These are phyloP conservation scores for Aleiodes leptofemur DNA, from an alignment of 2,888 invertebrate genomes.

Conservation along the genomic window DNA sequence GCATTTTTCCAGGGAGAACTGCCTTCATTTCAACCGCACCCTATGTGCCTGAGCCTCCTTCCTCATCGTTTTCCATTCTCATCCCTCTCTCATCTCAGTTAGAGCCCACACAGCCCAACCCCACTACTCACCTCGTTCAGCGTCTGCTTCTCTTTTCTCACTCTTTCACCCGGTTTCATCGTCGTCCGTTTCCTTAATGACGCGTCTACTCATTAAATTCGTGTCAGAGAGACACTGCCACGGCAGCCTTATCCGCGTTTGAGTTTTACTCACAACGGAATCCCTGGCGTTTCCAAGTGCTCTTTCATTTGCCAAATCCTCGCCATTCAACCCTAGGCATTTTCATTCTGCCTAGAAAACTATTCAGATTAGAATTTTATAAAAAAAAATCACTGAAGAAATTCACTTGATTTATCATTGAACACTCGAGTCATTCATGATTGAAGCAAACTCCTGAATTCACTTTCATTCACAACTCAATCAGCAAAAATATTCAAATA, in stretches of 20 bases:
- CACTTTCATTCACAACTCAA: no score
- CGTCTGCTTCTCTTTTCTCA: constrained; percentile 42
- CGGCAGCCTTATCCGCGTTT: constrained; percentile 40
- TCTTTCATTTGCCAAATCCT: constrained; percentile 22
- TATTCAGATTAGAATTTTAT: neutral
- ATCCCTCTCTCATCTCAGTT: constrained; percentile 53
- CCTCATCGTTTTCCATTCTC: constrained; percentile 55
- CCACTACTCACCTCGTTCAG: constrained; percentile 37
- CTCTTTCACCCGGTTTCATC: constrained; percentile 49
- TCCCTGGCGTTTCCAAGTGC: constrained; percentile 36
- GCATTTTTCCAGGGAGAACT: constrained; percentile 73
- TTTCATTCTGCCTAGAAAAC: constrained; percentile 45
- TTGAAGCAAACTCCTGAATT: no score
- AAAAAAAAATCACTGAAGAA: neutral
- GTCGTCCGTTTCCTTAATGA: constrained; percentile 66
- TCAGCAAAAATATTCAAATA: no score
- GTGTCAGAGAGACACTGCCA: constrained; percentile 54
- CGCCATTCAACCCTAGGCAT: constrained; percentile 30
- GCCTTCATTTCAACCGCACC: constrained; percentile 65
- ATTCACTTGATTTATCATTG: neutral
- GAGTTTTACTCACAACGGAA: constrained; percentile 49
- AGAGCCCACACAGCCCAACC: constrained; percentile 42
- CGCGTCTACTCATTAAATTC: constrained; percentile 71
- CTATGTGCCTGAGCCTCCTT: constrained; percentile 59
- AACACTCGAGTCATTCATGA: neutral